Conservation (phyloP, 2,797 vertebrate genomes). For the Dendrocincla tyrannina region DNA sequence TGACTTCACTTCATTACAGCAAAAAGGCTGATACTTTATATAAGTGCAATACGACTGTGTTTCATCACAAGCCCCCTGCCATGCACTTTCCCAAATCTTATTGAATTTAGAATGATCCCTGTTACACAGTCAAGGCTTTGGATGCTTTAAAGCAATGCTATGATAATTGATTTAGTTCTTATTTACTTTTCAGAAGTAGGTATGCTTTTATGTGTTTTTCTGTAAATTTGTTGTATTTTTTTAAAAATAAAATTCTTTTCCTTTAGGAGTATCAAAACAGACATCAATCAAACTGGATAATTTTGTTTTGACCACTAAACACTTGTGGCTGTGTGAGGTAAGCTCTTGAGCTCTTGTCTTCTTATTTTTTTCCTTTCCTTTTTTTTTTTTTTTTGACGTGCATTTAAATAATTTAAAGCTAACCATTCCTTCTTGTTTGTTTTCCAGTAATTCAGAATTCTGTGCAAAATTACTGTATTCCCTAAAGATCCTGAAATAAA, state of each 20-base stretch:
- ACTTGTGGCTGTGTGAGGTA: not conserved
- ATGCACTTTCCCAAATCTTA: not conserved
- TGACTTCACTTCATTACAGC: not conserved
- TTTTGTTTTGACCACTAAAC: not conserved
- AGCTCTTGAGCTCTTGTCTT: not conserved
- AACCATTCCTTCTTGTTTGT: not conserved
- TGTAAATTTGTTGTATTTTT: not conserved
- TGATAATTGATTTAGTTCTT: not conserved
- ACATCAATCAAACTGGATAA: not conserved
- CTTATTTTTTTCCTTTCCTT: fast-evolving
- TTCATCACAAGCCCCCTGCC: not conserved
- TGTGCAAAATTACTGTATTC: not conserved
- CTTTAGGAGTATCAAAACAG: not conserved
- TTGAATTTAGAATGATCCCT: not conserved
- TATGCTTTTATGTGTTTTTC: not conserved
- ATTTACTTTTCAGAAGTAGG: not conserved
- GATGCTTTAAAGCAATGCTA: not conserved
- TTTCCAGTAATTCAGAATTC: not conserved
- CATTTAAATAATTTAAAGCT: not conserved
- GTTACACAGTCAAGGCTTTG: not conserved
- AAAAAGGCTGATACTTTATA: not conserved
- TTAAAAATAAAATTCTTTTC: not conserved
- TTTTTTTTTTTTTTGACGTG: fast-evolving
- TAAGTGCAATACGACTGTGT: not conserved
- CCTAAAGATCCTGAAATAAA: not conserved